Conservation (phyloP, 2,888 invertebrate species). For the Furcula furcula region DNA sequence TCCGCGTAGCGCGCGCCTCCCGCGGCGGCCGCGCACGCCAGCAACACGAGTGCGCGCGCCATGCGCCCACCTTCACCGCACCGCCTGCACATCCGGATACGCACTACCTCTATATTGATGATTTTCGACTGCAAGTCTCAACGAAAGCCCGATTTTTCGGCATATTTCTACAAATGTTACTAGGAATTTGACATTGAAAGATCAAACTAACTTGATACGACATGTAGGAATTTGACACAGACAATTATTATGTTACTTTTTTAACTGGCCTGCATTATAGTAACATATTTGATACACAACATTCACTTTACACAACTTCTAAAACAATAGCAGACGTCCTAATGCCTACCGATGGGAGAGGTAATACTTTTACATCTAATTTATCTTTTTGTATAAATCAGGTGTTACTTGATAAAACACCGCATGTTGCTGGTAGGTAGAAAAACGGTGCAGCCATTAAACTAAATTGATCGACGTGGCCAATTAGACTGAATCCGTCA, state of each 20-base stretch:
- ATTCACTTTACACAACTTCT: no score
- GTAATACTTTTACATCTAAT: no score
- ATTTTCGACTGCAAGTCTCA: slow-evolving; percentile 16
- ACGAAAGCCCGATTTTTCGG: slow-evolving; percentile 35
- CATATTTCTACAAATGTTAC: slow-evolving; percentile 56
- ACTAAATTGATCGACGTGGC: not conserved
- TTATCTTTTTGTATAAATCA: no score
- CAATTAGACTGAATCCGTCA: slow-evolving; percentile 11
- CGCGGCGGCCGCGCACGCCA: slow-evolving; percentile 35
- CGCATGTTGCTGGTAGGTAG: no score
- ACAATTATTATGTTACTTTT: not conserved
- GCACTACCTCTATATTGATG: slow-evolving; percentile 16
- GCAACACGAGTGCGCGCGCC: slow-evolving; percentile 26
- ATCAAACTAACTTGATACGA: slow-evolving; percentile 21
- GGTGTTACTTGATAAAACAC: no score
- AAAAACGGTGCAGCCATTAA: no score
- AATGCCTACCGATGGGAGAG: no score
- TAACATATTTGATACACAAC: no score
- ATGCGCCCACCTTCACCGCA: slow-evolving; percentile 11
- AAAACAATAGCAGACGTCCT: no score
- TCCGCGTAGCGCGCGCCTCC: slow-evolving; percentile 47
- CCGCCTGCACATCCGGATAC: slow-evolving; percentile 5
- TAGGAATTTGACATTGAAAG: slow-evolving; percentile 63
- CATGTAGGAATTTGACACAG: slow-evolving; percentile 17
- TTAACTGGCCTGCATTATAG: not conserved